These are phyloP conservation scores for Aegithalos caudatus DNA, from an alignment of 2,113 vertebrate genomes.

Conservation along the genomic window DNA sequence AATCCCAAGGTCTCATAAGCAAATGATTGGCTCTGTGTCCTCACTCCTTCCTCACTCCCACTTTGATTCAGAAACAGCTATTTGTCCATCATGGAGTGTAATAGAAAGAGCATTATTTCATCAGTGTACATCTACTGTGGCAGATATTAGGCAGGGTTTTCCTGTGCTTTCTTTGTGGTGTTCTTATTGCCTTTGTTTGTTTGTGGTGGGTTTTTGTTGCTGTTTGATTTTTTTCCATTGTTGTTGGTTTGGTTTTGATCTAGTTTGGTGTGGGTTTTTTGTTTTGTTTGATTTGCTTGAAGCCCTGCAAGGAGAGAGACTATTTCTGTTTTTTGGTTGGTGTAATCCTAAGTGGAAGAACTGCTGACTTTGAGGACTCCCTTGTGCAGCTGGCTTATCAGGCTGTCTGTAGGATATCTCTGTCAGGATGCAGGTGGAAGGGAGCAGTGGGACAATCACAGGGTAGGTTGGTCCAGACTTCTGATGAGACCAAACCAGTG, in stretches of 20 bases:
- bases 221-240: background rate
- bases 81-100: background rate
- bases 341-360: background rate
- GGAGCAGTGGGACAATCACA: background rate
- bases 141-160: background rate
- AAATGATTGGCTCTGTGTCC: background rate
- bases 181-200: background rate
- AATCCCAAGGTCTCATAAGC: fast-evolving
- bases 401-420: background rate
- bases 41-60: background rate
- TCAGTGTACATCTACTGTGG: background rate
- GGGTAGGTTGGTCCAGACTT: background rate
- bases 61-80: background rate
- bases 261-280: background rate
- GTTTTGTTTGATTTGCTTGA: background rate
- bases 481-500: background rate
- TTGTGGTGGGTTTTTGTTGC: background rate
- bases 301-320: background rate
- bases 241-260: no score
- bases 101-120: background rate
- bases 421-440: background rate
- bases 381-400: background rate
- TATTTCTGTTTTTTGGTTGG: background rate
- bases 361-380: background rate
- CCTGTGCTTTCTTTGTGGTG: background rate